Base-by-base conservation (phyloP, 2,113 vertebrate species). In the Calcarius ornatus region DNA sequence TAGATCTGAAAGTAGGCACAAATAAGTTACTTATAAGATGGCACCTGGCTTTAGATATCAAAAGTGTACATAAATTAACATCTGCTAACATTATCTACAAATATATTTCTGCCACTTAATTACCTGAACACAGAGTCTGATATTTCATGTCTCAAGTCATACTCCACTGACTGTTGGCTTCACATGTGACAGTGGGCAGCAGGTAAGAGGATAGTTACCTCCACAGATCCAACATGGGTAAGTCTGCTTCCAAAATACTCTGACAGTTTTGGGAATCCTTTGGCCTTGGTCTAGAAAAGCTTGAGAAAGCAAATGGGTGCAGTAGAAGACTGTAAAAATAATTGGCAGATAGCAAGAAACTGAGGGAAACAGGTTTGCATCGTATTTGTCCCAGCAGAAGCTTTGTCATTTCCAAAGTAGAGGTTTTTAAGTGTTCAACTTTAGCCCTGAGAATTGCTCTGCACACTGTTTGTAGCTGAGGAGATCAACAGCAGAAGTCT, bases 151-250 rank as follows among this genome's bases (percentile, higher is more conserved):
- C 18, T 57, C 30, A 23, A 48, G 6, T 31, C 28, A 25, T n/a
- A 22, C 4, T 81, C 14, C 2, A 37, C 16, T 31, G 12, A 5
- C 50, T 53, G 2, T 5, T 63, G 31, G 31, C 45, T 80, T 86
- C 48, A 75, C 30, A 33, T 5, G 6, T 38, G 30, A 47, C 12
- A 20, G 9, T n/a, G 16, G 10, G 12, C 19, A 78, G 38, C 14
- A 90, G 12, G 19, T 5, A 54, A 23, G 23, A 81, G 9, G 2
- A 5, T 65, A 57, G 11, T 54, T 80, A 59, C 15, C 2, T 53
- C 9, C 14, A 5, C 21, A 8, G 28, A 56, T 8, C 43, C 47
- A 35, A 22, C 14, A 16, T 0, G 0, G 7, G 5, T 19, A 31
- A 86, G 19, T 8, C 27, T 42, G 23, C 35, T 54, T n/a, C 13